Evolutionary conservation across 2,113 vertebrate species (phyloP).

Genomic region (Erythrolamprus reginae): DNA sequence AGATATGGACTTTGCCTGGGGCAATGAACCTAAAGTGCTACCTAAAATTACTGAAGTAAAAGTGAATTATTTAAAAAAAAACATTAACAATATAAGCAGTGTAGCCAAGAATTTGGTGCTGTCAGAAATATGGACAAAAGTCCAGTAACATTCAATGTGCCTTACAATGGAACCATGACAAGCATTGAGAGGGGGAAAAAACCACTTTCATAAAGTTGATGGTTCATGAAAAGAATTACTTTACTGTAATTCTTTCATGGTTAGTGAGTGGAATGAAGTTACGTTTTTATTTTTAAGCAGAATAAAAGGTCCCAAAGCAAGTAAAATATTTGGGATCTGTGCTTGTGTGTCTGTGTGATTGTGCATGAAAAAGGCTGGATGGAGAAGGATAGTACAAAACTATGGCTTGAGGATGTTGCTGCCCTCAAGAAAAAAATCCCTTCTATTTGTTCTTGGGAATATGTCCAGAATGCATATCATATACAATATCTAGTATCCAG

Average conservation of each 20-base stretch:
- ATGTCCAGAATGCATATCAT: background rate
- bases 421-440: background rate
- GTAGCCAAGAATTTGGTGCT: background rate
- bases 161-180: background rate
- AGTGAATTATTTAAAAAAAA: background rate
- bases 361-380: background rate
- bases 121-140: background rate
- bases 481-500: background rate
- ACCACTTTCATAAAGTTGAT: background rate
- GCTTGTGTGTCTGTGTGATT: background rate
- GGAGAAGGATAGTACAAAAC: background rate
- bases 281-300: background rate
- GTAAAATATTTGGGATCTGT: background rate
- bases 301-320: background rate
- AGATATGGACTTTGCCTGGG: background rate
- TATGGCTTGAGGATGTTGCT: background rate
- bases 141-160: background rate
- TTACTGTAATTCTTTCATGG: background rate
- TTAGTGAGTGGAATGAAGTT: background rate
- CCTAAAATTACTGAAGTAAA: background rate
- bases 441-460: background rate
- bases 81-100: background rate
- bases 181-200: background rate
- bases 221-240: background rate
- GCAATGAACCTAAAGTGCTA: background rate